Evolutionary conservation across 2,888 invertebrate species (phyloP).

Genomic region (Hetaerina titia): DNA sequence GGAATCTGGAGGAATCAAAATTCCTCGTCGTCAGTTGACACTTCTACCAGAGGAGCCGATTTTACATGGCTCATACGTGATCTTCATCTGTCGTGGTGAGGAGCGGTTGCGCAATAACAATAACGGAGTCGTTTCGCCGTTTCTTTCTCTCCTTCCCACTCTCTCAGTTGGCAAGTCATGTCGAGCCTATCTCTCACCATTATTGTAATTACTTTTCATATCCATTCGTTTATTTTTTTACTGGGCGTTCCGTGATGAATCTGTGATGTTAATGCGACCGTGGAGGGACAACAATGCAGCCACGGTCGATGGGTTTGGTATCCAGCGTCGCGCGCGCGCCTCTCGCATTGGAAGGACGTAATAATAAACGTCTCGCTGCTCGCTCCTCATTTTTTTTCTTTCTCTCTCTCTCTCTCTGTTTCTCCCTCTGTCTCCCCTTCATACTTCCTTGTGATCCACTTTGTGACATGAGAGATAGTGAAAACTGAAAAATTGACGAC

Average conservation of each 20-base stretch:
- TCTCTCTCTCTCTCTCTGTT: background rate
- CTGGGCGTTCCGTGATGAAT: background rate
- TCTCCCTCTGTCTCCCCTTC: too few relatives aligned
- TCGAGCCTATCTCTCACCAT: background rate
- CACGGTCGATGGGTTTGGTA: background rate
- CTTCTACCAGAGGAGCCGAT: too few relatives aligned
- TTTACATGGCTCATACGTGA: too few relatives aligned
- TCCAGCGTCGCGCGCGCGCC: background rate
- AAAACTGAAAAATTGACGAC: background rate
- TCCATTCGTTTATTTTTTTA: background rate
- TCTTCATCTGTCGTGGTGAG: background rate
- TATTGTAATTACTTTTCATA: background rate
- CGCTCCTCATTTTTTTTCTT: background rate
- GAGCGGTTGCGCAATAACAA: background rate
- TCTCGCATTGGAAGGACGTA: background rate
- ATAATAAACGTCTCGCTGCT: background rate
- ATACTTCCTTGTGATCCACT: background rate
- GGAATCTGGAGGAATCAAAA: too few relatives aligned
- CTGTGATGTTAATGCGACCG: background rate
- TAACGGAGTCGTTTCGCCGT: background rate
- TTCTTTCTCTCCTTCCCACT: background rate
- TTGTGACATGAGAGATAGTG: background rate
- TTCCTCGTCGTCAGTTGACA: too few relatives aligned
- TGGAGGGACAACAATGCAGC: background rate
- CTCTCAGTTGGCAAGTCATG: background rate